phyloP scores from a whole-genome alignment of 2,113 vertebrate genomes.

The Sprattus sprattus region DNA sequence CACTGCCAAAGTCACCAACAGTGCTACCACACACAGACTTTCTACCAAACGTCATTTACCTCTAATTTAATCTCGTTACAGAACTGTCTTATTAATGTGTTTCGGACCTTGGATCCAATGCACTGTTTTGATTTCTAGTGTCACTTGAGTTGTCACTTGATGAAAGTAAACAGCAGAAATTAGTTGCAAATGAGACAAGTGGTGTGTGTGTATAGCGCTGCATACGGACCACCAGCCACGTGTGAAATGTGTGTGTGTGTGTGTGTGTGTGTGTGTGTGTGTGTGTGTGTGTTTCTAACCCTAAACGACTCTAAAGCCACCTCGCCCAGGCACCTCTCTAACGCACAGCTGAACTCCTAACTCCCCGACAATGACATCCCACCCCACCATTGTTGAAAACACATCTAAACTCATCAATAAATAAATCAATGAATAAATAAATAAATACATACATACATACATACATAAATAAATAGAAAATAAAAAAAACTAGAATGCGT shows the following conservation, averaged over 20 bases:
- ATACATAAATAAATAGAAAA: too few relatives aligned
- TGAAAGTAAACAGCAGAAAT: background rate
- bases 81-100: background rate
- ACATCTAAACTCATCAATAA: too few relatives aligned
- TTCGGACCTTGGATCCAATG: background rate
- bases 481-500: too few relatives aligned
- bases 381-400: too few relatives aligned
- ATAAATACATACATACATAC: too few relatives aligned
- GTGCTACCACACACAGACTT: background rate
- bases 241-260: background rate
- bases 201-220: background rate
- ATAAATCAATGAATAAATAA: too few relatives aligned
- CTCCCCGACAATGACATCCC: too few relatives aligned
- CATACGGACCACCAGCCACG: background rate
- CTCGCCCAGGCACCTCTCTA: too few relatives aligned
- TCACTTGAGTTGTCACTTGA: background rate
- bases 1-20: too few relatives aligned
- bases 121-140: background rate
- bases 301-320: too few relatives aligned
- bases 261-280: slow-evolving; percentile 2
- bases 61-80: background rate
- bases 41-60: background rate
- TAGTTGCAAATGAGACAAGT: background rate
- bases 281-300: background rate
- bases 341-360: too few relatives aligned